Percentiles rank a stretch among this genome's conserved stretches.
Conservation (phyloP, 2,888 invertebrate species). For the Automeris io region DNA sequence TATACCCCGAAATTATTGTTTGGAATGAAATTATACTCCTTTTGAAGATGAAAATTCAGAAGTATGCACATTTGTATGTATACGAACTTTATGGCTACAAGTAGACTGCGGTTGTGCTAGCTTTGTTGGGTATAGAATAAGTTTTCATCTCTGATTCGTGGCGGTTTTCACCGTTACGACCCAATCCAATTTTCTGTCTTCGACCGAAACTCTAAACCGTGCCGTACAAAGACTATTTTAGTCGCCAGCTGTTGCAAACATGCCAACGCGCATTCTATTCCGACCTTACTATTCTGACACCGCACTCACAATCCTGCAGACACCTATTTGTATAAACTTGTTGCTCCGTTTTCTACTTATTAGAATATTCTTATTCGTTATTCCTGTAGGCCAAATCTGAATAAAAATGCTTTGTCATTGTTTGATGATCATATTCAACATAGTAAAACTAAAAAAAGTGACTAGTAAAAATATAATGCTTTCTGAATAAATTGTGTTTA, state of each 20-base stretch:
- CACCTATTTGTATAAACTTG: conserved; percentile 33
- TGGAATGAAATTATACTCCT: no score
- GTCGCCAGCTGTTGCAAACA: conserved; percentile 35
- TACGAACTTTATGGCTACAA: background rate
- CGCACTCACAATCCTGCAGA: conserved; percentile 33
- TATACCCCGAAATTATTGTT: no score
- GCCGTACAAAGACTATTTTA: conserved; percentile 38
- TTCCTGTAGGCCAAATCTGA: no score
- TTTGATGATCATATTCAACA: no score
- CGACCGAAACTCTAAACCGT: conserved; percentile 41
- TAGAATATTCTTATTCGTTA: no score
- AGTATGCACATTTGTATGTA: background rate
- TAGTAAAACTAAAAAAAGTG: no score
- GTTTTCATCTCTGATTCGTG: conserved; percentile 40
- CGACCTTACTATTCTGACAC: conserved; percentile 36
- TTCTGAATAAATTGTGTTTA: no score
- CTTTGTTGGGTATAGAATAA: conserved; percentile 26
- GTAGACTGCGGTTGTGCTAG: conserved; percentile 18
- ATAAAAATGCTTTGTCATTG: no score
- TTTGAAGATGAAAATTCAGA: no score
- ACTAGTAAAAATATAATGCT: no score
- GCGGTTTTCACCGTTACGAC: conserved; percentile 42
- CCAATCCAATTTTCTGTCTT: conserved; percentile 58
- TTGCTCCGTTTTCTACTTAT: no score
- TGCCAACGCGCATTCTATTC: conserved; percentile 42